Evolutionary conservation across 2,113 vertebrate species (phyloP), one percentile per base, ranked within the genome.

Genomic region (Cephalopholis sonnerati): DNA sequence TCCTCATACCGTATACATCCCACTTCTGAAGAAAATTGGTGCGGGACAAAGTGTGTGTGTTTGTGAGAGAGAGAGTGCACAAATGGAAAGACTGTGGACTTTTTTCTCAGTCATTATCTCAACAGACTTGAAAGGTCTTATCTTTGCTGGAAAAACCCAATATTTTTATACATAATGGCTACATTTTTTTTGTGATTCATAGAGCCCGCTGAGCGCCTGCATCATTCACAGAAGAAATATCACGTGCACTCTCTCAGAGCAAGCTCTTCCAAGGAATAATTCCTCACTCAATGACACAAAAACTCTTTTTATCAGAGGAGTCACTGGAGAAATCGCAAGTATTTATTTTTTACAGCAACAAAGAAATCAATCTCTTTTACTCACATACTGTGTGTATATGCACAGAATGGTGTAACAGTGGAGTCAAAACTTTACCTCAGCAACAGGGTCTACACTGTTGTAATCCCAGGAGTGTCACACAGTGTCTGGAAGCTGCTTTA

Each of bases 141-240:
- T 88, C 29, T 75, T 67, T 54, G 3, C 68, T 36, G 50, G 18
- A 77, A 48, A 54, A 59, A 41, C 17, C 36, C 32, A 64, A 59
- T 74, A 57, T 76, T 36, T 50, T 73, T 36, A 77, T 55, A 25
- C 27, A 80, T 44, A 44, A 44, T 62, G 16, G 53, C 18, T 0
- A 16, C 27, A 11, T 18, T 22, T 58, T 62, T 65, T 36, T 11
- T 41, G 44, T 83, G 50, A 89, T 53, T 77, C 41, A 83, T 18
- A 18, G 10, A 67, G 18, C 10, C 41, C 50, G 22, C 41, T 44
- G 41, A 41, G 41, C 41, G 10, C 8, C 36, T 57, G 50, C 22
- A 68, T 62, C 46, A 69, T 11, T 66, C 15, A 48, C 36, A 32
- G 15, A 8, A 51, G 22, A 68, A 53, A 24, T 57, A 64, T 79